Base-by-base conservation (phyloP, 2,113 vertebrate species). In the Cranoglanis bouderius region DNA sequence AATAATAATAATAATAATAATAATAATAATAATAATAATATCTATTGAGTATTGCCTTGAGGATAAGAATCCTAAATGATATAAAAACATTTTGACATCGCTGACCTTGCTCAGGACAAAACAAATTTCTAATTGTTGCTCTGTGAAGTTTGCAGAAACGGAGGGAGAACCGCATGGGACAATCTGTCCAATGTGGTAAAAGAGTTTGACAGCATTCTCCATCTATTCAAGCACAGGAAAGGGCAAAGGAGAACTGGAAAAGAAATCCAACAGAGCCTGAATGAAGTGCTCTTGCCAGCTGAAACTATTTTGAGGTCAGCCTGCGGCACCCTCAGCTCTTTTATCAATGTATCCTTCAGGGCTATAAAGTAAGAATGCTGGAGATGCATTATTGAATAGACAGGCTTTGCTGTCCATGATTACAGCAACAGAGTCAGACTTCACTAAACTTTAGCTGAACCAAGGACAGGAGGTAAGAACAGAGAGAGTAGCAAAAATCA, bases 241-340 rank as follows among this genome's bases (percentile, higher is more conserved):
- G 61, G 77, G 65, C 85, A 87, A 87, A 87, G 51, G 19, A 65
- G 43, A 55, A 61, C 21, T 35, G 57, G 67, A 55, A 80, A 78
- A 74, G 35, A 43, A 88, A 53, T 24, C 67, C 24, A 75, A 10
- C 43, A 49, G 59, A 21, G 24, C 18, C 19, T 63, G 74, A 75
- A 75, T 40, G 59, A 77, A 86, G 72, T 72, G 85, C 35, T 75
- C 67, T 72, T 72, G 67, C 67, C 40, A 75, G 21, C 40, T 75
- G 21, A 75, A 75, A 75, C 72, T 75, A 75, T 75, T 75, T 75
- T 75, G 72, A 75, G 72, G 72, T 43, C 72, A 75, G 40, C 10
- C 40, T 46, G 21, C 40, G 4, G 40, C 40, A 75, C 24, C 21
- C 72, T 46, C 40, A 75, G 72, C 72, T 75, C 72, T 75, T 75